A percentile compares a stretch with the other conserved stretches of the same genome.
These are phyloP conservation scores for Ischnura elegans DNA, from an alignment of 2,888 invertebrate genomes.

Conservation along the genomic window DNA sequence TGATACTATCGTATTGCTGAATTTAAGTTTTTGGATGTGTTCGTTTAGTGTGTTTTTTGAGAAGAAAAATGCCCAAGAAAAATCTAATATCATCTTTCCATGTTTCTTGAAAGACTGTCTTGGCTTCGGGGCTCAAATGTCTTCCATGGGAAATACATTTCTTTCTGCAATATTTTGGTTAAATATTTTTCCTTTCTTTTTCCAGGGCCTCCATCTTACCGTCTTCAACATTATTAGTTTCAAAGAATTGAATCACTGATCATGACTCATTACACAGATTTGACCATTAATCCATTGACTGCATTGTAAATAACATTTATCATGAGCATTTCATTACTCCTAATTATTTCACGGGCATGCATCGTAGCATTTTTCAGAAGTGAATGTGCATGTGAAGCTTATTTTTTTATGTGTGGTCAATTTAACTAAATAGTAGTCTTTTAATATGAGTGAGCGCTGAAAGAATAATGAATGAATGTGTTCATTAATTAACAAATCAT, in stretches of 20 bases:
- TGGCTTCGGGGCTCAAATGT: slow-evolving; percentile 60
- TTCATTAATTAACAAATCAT: not conserved
- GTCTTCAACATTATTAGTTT: slow-evolving; percentile 79
- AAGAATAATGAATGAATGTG: not conserved
- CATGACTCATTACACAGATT: slow-evolving; percentile 50
- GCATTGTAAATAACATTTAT: slow-evolving; percentile 57
- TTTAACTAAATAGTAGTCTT: not conserved
- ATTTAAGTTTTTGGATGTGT: not conserved
- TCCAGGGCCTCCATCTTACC: slow-evolving; percentile 79
- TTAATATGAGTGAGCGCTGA: not conserved
- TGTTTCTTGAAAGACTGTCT: slow-evolving; percentile 54
- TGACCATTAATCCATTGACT: slow-evolving; percentile 59
- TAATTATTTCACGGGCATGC: not conserved
- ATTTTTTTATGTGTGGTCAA: not conserved
- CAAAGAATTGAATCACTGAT: slow-evolving; percentile 69
- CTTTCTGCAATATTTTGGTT: slow-evolving; percentile 66
- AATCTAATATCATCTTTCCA: not conserved
- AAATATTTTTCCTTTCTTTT: slow-evolving; percentile 74
- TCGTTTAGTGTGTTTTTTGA: not conserved
- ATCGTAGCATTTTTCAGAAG: not conserved
- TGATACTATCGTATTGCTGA: not conserved
- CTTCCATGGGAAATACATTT: slow-evolving; percentile 56
- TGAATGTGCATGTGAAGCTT: slow-evolving; percentile 27
- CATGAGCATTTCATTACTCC: not conserved
- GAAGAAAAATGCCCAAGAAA: not conserved